Base-by-base conservation (phyloP, 1,140 invertebrate species). In the Saccostrea glomerata region DNA sequence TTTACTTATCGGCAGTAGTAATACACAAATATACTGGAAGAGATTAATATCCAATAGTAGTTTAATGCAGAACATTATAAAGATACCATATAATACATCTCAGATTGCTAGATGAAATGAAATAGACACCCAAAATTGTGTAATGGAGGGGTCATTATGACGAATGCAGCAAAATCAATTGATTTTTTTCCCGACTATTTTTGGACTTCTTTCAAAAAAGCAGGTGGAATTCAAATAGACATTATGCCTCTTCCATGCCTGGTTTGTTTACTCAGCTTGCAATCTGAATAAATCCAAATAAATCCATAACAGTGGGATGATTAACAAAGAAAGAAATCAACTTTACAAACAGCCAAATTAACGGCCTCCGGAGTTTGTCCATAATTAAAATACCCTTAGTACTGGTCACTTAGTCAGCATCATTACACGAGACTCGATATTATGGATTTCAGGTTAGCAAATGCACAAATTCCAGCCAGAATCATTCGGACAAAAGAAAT, bases 401-500 rank as follows among this genome's bases (percentile, higher is more conserved):
- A 25, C 70, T 15, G 25, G 25, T 77, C 25, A 77, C 25, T 77
- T 77, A 77, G 25, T 77, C 58, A 36, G 70, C 15, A 36, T 77
- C 25, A 13, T 77, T 77, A 36, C 15, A 25, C 23, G 70, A 15
- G 23, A 77, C 25, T 36, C 70, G 5, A 25, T 15, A 77, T 30
- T 77, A 77, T 77, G 70, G 70, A 77, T 77, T 36, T 77, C 30
- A 36, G 30, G 70, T 36, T 77, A 77, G 23, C 60, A 66, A 66
- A 77, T 77, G 25, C 25, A 77, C 30, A 17, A 30, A 77, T 25
- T 77, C 70, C 12, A 30, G 25, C 9, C 12, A 77, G 25, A 13
- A 77, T 30, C 70, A 77, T 77, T 77, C 30, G 30, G 30, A 77
- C 70, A 77, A 77, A 66, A 77, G 70, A 36, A 77, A 77, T 77